These are phyloP conservation scores for Lamproptera curius DNA, from an alignment of 2,888 invertebrate genomes.

Conservation along the genomic window DNA sequence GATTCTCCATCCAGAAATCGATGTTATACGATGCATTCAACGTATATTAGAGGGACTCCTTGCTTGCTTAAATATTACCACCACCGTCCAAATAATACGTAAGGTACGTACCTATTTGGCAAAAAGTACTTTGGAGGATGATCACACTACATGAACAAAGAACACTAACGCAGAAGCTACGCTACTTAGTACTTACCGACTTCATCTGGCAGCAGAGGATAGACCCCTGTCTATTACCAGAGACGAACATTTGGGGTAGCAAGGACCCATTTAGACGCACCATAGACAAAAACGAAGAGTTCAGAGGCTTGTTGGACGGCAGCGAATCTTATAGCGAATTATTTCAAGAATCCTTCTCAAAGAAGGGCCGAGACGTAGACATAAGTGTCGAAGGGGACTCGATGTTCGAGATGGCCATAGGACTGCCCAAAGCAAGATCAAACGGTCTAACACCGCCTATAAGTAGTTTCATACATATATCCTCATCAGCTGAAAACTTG, in stretches of 20 bases:
- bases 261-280: slow-evolving; percentile 64
- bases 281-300: slow-evolving; percentile 73
- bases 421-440: slow-evolving; percentile 80
- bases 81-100: too few relatives aligned
- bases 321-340: slow-evolving; percentile 56
- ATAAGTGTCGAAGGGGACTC: slow-evolving; percentile 60
- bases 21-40: too few relatives aligned
- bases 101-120: too few relatives aligned
- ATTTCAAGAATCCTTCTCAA: slow-evolving; percentile 80
- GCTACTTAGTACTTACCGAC: slow-evolving; percentile 84
- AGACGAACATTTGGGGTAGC: slow-evolving; percentile 65
- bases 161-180: slow-evolving; percentile 88
- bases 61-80: too few relatives aligned
- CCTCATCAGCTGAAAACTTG: slow-evolving; percentile 80
- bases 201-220: slow-evolving; percentile 59
- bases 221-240: slow-evolving; percentile 48
- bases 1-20: too few relatives aligned
- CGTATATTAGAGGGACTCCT: too few relatives aligned
- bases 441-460: slow-evolving; percentile 86
- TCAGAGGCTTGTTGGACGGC: slow-evolving; percentile 55
- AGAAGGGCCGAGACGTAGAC: slow-evolving; percentile 80
- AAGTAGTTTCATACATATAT: slow-evolving; percentile 66
- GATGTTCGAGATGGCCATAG: slow-evolving; percentile 61
- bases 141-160: slow-evolving; percentile 59
- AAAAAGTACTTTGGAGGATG: too few relatives aligned